Evolutionary conservation across 2,888 invertebrate species (phyloP), one percentile per base, ranked within the genome.

Genomic region (Scaptomyza reducta): DNA sequence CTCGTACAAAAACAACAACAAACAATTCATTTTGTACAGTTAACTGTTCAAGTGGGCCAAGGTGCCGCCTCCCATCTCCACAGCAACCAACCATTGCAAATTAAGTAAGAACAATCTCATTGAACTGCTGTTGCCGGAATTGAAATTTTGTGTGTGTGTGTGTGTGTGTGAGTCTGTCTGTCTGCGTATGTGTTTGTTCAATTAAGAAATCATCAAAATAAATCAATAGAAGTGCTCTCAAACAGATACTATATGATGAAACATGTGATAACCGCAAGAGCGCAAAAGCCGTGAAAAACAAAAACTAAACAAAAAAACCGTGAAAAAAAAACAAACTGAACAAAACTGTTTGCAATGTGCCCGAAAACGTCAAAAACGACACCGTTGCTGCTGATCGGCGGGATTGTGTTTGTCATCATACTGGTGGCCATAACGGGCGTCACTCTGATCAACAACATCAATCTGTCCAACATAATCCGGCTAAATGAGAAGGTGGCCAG

Each of bases 351-450:
- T 29, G 65, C 66, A 60, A 91, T 91, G 91, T 91, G 91, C 64
- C 89, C 89, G 31, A 91, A 91, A 80, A 90, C 89, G 53, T 87
- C 90, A 45, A 91, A 91, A 76, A 87, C 82, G 29, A 88, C 91
- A 60, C 91, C 91, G 18, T 41, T 90, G 56, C 84, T 91, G 64
- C 78, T 91, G 62, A 90, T 92, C 65, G 91, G 91, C 47, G 91
- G 92, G 53, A 87, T 93, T 41, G 88, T 92, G 59, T 92, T 92
- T 29, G 92, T 92, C 44, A 91, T 93, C 67, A 89, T 93, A 9
- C 90, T 93, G 64, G 92, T 93, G 85, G 93, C 92, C 18, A 91
- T 93, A 85, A 93, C 93, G 13, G 93, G 93, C 46, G 91, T 93
- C 10, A 93, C 93, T 35, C 85, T 93, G 55, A 91, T 93, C 66